phyloP scores from a whole-genome alignment of 64 coral and sea anemone genomes.

The Orbicella faveolata region DNA sequence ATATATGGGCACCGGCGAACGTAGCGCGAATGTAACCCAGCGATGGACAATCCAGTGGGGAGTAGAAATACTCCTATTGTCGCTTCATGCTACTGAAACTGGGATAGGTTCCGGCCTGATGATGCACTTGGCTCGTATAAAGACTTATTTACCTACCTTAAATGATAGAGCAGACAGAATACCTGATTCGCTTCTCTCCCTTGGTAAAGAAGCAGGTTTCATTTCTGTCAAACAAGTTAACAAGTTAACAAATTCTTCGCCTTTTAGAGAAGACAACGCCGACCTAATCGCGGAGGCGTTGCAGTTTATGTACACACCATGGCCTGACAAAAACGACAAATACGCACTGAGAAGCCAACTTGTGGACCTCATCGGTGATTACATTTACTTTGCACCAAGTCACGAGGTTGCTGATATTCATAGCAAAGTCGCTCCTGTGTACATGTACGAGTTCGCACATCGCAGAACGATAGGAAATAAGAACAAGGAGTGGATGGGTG shows the following conservation, averaged over 20 bases:
- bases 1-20: too few relatives aligned
- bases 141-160: too few relatives aligned
- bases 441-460: slow-evolving; percentile 63
- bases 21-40: too few relatives aligned
- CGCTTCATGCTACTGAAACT: too few relatives aligned
- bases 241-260: not conserved
- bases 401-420: slow-evolving; percentile 55
- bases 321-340: slow-evolving; percentile 34
- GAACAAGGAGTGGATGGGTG: slow-evolving; percentile 44
- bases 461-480: not conserved
- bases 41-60: too few relatives aligned
- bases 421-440: slow-evolving; percentile 31
- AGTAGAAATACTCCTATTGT: too few relatives aligned
- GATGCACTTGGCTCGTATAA: too few relatives aligned
- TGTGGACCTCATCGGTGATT: slow-evolving; percentile 54
- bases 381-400: slow-evolving; percentile 46
- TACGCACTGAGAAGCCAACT: slow-evolving; percentile 51
- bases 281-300: not conserved
- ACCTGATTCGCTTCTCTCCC: too few relatives aligned
- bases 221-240: too few relatives aligned
- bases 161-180: too few relatives aligned
- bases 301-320: slow-evolving; percentile 41
- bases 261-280: not conserved
- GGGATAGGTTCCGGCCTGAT: too few relatives aligned
- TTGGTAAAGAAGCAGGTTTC: too few relatives aligned